Percentiles rank a stretch among this genome's conserved stretches.
phyloP scores from a whole-genome alignment of 1,140 invertebrate species.

The Solen grandis region DNA sequence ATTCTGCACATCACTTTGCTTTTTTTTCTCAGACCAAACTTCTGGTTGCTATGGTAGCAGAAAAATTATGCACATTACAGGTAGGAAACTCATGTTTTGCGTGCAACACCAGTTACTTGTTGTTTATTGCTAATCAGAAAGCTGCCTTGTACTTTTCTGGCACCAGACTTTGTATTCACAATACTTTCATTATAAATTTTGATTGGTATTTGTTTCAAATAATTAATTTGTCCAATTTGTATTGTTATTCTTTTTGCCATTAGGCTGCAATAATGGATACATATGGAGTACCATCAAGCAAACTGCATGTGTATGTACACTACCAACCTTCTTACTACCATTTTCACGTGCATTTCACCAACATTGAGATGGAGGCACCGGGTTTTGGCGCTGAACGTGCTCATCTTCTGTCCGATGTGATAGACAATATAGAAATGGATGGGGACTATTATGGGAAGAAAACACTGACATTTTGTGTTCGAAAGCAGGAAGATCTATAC shows the following conservation, averaged over 20 bases:
- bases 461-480: constrained; percentile 84
- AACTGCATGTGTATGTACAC: constrained; percentile 92
- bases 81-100: no score
- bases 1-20: no score
- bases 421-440: constrained; percentile 92
- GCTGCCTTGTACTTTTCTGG: no score
- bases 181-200: no score
- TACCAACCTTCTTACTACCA: constrained; percentile 99
- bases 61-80: no score
- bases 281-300: constrained; percentile 87
- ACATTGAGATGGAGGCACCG: constrained; percentile 89
- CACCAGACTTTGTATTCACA: no score
- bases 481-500: constrained; percentile 75
- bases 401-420: constrained; percentile 93
- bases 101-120: no score
- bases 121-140: no score
- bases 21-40: no score
- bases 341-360: constrained; percentile 96
- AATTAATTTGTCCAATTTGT: no score
- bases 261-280: constrained; percentile 89
- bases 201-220: no score
- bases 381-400: constrained; percentile 90
- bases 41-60: no score
- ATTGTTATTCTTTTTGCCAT: constrained; percentile 76
- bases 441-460: constrained; percentile 92